A percentile compares a stretch with the other conserved stretches of the same genome.
Conservation (phyloP, 2,888 invertebrate species). For the Drosophila imparisetae region DNA sequence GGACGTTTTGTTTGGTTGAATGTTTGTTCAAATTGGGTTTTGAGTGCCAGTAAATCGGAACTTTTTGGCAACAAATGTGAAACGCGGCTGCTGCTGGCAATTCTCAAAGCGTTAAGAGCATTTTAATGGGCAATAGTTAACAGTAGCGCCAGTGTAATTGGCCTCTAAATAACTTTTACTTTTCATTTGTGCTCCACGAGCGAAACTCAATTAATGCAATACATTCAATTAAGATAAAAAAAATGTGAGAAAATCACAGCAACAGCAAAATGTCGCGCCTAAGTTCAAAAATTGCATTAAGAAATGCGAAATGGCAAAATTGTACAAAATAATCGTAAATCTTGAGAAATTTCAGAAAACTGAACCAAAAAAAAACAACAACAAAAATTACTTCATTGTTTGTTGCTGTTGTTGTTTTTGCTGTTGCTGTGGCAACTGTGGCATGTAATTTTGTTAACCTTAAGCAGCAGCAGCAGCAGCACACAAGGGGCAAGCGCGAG, state of each 20-base stretch:
- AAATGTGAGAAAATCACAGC: conserved; percentile 9
- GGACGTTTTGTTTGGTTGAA: conserved; percentile 12
- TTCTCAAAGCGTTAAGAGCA: conserved; percentile 41
- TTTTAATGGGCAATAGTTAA: conserved; percentile 51
- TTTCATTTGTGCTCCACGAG: conserved; percentile 46
- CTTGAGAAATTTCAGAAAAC: conserved; percentile 60
- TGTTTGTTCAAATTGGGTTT: conserved; percentile 38
- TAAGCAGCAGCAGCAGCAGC: conserved; percentile 39
- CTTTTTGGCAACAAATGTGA: conserved; percentile 32
- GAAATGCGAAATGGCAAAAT: conserved; percentile 18
- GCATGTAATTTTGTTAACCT: conserved; percentile 68
- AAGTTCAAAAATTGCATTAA: conserved; percentile 73
- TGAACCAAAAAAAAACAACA: conserved; percentile 26
- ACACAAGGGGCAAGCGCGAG: neutral
- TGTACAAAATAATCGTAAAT: conserved; percentile 39
- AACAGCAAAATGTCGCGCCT: conserved; percentile 46
- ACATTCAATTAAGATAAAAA: conserved; percentile 29
- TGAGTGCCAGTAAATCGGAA: conserved; percentile 40
- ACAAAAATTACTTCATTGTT: conserved; percentile 57
- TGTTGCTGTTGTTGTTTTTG: conserved; percentile 22
- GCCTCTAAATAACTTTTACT: conserved; percentile 72
- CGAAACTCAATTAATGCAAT: conserved; percentile 49
- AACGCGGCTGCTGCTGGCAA: conserved; percentile 20
- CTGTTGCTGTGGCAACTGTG: conserved; percentile 61
- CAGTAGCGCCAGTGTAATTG: conserved; percentile 63